A percentile compares a stretch with the other conserved stretches of the same genome.
Evolutionary conservation across 2,797 vertebrate species (phyloP).

Genomic region (Megalops cyprinoides): DNA sequence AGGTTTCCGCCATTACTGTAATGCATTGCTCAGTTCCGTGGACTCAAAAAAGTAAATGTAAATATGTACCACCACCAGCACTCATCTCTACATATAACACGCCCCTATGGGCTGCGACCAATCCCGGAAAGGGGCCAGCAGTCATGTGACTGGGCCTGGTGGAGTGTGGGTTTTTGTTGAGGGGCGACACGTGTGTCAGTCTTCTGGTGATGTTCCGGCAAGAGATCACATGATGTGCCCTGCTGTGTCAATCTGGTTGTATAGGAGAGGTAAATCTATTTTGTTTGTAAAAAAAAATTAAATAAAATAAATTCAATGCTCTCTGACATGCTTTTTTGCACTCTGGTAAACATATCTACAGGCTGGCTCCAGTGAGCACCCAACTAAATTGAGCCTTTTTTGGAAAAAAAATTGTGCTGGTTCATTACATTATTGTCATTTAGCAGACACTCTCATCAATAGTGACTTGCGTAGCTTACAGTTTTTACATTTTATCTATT

Average conservation of each 20-base stretch:
- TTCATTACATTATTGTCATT: no score
- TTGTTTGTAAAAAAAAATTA: neutral
- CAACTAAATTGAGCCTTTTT: no score
- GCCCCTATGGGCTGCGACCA: neutral
- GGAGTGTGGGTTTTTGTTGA: neutral
- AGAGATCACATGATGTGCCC: neutral
- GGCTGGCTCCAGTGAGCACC: no score
- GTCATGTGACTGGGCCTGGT: neutral
- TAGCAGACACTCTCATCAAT: no score
- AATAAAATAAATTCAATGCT: neutral
- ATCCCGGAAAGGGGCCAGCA: neutral
- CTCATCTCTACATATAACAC: neutral
- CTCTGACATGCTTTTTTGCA: neutral
- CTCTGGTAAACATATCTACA: neutral
- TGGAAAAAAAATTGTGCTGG: no score
- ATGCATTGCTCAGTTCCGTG: neutral
- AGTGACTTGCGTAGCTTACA: no score
- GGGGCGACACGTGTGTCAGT: no score
- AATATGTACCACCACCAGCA: neutral
- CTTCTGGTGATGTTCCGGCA: neutral
- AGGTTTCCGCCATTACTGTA: neutral
- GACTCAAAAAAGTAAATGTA: neutral
- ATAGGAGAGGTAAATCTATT: slow-evolving; percentile 1
- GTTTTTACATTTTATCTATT: no score
- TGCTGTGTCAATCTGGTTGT: neutral